Evolutionary conservation across 2,888 invertebrate species (phyloP), one percentile per base, ranked within the genome.

Genomic region (Onthophagus sagittarius): DNA sequence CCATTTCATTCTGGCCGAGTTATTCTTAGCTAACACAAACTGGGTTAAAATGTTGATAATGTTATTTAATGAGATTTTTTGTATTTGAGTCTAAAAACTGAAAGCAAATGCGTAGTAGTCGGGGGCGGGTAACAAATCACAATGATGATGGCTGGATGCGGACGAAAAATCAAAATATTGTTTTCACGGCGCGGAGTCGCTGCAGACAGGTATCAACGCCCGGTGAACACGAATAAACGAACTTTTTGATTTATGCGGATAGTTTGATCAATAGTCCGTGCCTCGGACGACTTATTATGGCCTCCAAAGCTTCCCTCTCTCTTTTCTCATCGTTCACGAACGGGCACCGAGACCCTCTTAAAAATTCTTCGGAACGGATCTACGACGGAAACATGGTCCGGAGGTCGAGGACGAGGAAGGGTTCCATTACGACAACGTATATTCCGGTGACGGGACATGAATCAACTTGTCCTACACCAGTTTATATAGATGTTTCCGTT

Each of bases 191-290:
- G 39, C 39, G 39, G 39, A 53, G 39, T 53, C 39, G 39, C 39
- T 7, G 39, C 39, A 53, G 39, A 53, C 39, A 53, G 39, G 39
- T 53, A 53, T 53, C 39, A 53, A 53, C 39, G 39, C 39, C 39
- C 39, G 39, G 39, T 53, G 39, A 53, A 67, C 69, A 72, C 69
- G 72, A 67, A 67, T 72, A 67, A 72, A 72, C 72, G 67, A 72
- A 53, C 65, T 15, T 23, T 72, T 72, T 72, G 72, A 72, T 72
- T 72, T 72, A 72, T 72, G 67, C 23, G 69, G 67, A 67, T 62
- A 72, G 72, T 69, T 72, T 72, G 72, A 72, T 72, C 72, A 72
- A 72, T 72, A 72, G 72, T 62, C 72, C 32, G 67, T 14, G 69
- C 72, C 39, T 53, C 39, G 39, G 39, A 53, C 39, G 39, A 53